Evolutionary conservation across 1,140 invertebrate species (phyloP).

Genomic region (Hyphantria cunea): DNA sequence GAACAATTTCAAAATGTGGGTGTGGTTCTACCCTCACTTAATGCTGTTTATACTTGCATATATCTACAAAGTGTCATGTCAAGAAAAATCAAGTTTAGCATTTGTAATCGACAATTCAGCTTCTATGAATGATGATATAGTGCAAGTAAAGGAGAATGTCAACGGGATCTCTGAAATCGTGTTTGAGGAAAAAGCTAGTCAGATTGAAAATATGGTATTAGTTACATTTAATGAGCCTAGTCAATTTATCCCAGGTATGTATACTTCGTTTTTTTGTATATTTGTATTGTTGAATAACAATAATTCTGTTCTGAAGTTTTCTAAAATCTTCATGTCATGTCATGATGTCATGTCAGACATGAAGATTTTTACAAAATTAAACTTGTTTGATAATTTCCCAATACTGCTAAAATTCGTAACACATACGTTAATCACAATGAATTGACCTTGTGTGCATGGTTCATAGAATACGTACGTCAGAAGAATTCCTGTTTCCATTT

Average conservation of each 20-base stretch:
- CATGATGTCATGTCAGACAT: too few relatives aligned
- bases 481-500: too few relatives aligned
- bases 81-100: slow-evolving; percentile 72
- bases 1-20: slow-evolving; percentile 4
- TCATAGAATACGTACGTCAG: too few relatives aligned
- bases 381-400: too few relatives aligned
- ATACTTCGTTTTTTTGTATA: neutral
- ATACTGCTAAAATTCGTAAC: too few relatives aligned
- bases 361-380: too few relatives aligned
- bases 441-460: too few relatives aligned
- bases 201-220: slow-evolving; percentile 86
- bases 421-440: too few relatives aligned
- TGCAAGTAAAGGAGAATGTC: slow-evolving; percentile 82
- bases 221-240: slow-evolving; percentile 88
- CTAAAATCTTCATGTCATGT: too few relatives aligned
- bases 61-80: slow-evolving; percentile 4
- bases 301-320: too few relatives aligned
- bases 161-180: slow-evolving; percentile 83
- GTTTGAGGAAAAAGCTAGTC: slow-evolving; percentile 73
- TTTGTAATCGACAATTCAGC: slow-evolving; percentile 82
- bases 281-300: too few relatives aligned
- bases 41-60: neutral
- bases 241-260: slow-evolving; percentile 46
- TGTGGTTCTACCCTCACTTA: neutral
- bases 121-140: slow-evolving; percentile 86